Evolutionary conservation across 2,888 invertebrate species (phyloP).

Genomic region (Xiphydria camelus): DNA sequence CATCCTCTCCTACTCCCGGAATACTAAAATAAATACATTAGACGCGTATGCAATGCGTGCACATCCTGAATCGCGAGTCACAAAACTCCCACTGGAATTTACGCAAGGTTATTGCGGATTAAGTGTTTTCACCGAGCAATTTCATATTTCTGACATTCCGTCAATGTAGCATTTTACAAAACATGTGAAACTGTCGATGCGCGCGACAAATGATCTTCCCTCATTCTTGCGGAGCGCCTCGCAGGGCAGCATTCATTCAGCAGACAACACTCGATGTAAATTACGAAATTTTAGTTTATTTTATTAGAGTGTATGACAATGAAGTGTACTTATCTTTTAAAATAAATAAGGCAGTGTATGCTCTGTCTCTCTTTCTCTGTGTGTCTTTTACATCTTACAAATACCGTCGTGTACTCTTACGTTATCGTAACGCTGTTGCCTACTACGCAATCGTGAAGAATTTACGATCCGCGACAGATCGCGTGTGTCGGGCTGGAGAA

Average conservation of each 20-base stretch:
- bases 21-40: no score
- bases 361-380: slow-evolving; percentile 20
- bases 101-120: slow-evolving; percentile 12
- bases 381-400: slow-evolving; percentile 13
- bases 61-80: slow-evolving; percentile 5
- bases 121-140: slow-evolving; percentile 37
- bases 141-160: slow-evolving; percentile 41
- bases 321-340: slow-evolving; percentile 48
- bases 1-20: no score
- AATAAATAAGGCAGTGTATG: slow-evolving; percentile 57
- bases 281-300: slow-evolving; percentile 50
- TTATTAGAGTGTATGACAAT: slow-evolving; percentile 47
- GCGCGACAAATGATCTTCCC: no score
- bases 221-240: no score
- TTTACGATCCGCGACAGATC: no score
- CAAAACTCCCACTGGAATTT: slow-evolving; percentile 41
- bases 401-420: slow-evolving; percentile 15
- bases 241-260: no score
- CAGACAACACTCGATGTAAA: no score
- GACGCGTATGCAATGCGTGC: no score
- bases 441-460: no score
- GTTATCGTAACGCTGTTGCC: slow-evolving; percentile 14
- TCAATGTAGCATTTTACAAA: slow-evolving; percentile 14
- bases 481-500: no score
- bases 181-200: no score